Base-by-base conservation (phyloP, 92 coral and sea anemone species). In the Epizoanthus scotinus region DNA sequence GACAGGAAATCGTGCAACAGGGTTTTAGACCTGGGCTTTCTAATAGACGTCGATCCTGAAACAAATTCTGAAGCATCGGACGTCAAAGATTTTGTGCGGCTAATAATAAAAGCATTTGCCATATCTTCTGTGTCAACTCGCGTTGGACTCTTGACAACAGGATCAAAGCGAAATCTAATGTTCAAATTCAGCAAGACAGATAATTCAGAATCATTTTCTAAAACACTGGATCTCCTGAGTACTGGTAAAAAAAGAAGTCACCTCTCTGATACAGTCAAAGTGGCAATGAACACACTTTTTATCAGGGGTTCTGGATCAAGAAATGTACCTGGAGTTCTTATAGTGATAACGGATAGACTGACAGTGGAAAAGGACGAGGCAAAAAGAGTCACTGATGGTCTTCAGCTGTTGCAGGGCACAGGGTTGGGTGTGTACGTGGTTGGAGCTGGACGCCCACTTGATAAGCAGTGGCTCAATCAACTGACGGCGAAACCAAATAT, bases 31-130 rank as follows among this genome's bases (percentile, higher is more conserved):
- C 57, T 69, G 24, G 73, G 73, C 18, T 69, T 69, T 19, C 57
- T 69, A 47, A 38, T 69, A 22, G 73, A 69, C 22, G 73, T 69
- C 17, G 29, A 69, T 21, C 73, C 73, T 10, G 49, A 40, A 47
- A n/a, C 56, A 40, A 26, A 17, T 5, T n/a, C 27, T 27, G 73
- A 44, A 26, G 3, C 5, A 69, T 20, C 31, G 73, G 22, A 44
- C 44, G 73, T 69, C 8, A 69, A 38, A 69, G 73, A 69, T 38
- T 69, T 69, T 36, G 9, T 69, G 17, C 57, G 20, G 73, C 57
- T 69, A 25, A 20, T 69, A 21, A 38, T 47, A 14, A 69, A 69
- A 17, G 36, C 20, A 27, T 69, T 69, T 54, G 12, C 28, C 24
- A n/a, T 69, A 17, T 69, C 73, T 13, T 44, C 44, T 14, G 1